Evolutionary conservation across 2,797 vertebrate species (phyloP).

Genomic region (Tapirus indicus): DNA sequence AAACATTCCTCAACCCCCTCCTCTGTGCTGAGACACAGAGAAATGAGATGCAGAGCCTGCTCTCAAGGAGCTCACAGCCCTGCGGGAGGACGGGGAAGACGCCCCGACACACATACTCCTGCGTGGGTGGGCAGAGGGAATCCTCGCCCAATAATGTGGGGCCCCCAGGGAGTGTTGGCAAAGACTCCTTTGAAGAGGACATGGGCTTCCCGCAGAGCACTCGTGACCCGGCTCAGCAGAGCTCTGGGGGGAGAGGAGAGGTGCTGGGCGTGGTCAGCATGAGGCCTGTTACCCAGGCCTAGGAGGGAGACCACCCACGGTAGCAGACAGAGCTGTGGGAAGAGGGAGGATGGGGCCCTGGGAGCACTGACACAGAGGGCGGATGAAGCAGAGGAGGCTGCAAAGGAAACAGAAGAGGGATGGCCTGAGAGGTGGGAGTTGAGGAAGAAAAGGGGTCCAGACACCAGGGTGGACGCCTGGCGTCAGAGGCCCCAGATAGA

Average conservation of each 20-base stretch:
- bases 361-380: not conserved
- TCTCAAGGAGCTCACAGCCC: not conserved
- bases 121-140: too few relatives aligned
- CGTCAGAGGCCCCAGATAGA: not conserved
- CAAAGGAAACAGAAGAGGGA: not conserved
- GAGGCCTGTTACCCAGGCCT: not conserved
- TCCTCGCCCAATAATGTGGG: not conserved
- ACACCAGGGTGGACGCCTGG: not conserved
- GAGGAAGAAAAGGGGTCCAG: not conserved
- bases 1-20: too few relatives aligned
- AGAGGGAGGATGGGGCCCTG: not conserved
- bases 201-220: not conserved
- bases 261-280: rapidly evolving
- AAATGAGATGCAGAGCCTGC: not conserved
- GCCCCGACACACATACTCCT: not conserved
- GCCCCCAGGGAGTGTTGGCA: not conserved
- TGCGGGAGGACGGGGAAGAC: too few relatives aligned
- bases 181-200: not conserved
- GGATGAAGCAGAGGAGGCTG: not conserved
- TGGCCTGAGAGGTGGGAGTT: not conserved
- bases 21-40: not conserved
- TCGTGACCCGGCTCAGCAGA: not conserved
- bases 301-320: not conserved
- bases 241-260: too few relatives aligned
- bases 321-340: not conserved